Evolutionary conservation across 2,113 vertebrate genomes (phyloP).

Genomic region (Puma concolor): DNA sequence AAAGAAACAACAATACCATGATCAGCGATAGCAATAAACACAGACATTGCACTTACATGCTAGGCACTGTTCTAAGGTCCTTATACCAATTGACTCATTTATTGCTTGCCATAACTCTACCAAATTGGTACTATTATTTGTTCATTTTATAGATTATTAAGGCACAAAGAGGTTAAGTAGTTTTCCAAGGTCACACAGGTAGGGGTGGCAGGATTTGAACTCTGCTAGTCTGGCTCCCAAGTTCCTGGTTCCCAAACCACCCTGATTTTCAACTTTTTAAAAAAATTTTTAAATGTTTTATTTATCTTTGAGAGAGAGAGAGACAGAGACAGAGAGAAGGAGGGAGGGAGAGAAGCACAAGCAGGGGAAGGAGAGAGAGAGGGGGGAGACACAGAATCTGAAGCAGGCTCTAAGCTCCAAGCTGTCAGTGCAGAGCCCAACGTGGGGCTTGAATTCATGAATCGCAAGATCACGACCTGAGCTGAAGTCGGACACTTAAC

Average conservation of each 20-base stretch:
- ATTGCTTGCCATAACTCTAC: neutral
- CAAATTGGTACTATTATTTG: neutral
- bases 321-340: too few species aligned
- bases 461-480: too few species aligned
- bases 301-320: too few species aligned
- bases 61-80: neutral
- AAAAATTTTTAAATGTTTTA: too few species aligned
- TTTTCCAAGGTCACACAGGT: neutral
- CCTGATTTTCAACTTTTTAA: neutral
- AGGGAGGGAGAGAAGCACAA: too few species aligned
- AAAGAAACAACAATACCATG: neutral
- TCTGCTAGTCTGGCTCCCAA: neutral
- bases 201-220: neutral
- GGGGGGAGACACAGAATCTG: too few species aligned
- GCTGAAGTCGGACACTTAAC: too few species aligned
- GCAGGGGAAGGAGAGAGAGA: too few species aligned
- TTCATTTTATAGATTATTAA: constrained; percentile 5
- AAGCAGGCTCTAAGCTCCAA: too few species aligned
- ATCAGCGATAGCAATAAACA: neutral
- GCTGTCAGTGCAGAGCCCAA: too few species aligned
- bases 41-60: neutral
- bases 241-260: neutral
- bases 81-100: neutral
- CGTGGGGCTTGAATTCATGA: too few species aligned
- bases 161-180: neutral